A percentile compares a stretch with the other conserved stretches of the same genome.
phyloP scores from a whole-genome alignment of 1,140 invertebrate genomes.

The Zaprionus inermis region DNA sequence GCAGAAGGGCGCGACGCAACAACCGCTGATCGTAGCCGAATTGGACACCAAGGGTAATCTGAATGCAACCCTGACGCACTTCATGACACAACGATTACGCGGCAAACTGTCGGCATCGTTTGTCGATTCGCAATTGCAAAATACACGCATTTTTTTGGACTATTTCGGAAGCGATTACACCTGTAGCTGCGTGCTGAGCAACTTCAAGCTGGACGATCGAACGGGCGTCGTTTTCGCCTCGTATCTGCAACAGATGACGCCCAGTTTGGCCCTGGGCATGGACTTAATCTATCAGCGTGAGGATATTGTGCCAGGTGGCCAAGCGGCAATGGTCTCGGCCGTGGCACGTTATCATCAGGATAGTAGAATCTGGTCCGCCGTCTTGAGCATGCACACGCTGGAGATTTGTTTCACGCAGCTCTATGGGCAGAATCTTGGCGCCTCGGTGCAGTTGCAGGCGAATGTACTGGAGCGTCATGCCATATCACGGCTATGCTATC shows the following conservation, averaged over 20 bases:
- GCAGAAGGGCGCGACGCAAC: background rate
- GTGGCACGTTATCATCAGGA: conserved; percentile 35
- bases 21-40: conserved; percentile 19
- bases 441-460: conserved; percentile 34
- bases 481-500: conserved; percentile 21
- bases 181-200: conserved; percentile 28
- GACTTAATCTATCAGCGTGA: conserved; percentile 36
- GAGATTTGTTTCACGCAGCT: conserved; percentile 40
- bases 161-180: conserved; percentile 35
- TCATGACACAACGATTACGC: conserved; percentile 11
- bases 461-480: conserved; percentile 36
- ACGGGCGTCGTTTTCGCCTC: conserved; percentile 34
- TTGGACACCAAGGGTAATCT: conserved; percentile 36
- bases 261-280: conserved; percentile 31
- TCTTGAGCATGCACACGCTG: conserved; percentile 26
- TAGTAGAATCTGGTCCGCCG: conserved; percentile 24
- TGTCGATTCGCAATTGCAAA: background rate
- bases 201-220: conserved; percentile 24
- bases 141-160: conserved; percentile 7
- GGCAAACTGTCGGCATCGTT: conserved; percentile 13
- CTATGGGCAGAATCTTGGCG: conserved; percentile 28
- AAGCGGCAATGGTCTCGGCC: conserved; percentile 18
- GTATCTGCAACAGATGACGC: conserved; percentile 39
- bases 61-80: conserved; percentile 15
- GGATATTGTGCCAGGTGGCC: conserved; percentile 24